A percentile compares a stretch with the other conserved stretches of the same genome.
Conservation (phyloP, 2,113 vertebrate genomes). For the Eretmochelys imbricata region DNA sequence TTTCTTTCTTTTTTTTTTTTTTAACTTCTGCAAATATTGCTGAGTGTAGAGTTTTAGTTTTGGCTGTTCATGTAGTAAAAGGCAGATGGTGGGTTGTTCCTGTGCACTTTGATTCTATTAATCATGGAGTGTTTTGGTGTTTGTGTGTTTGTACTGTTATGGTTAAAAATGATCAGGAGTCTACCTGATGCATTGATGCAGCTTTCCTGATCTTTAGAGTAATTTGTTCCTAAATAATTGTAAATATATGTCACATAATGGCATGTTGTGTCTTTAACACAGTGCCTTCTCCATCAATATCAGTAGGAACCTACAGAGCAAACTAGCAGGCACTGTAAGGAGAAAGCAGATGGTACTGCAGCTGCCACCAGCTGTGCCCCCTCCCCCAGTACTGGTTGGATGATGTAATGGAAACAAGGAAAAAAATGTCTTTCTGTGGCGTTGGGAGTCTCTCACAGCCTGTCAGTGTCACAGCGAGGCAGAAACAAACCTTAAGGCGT, state of each 20-base stretch:
- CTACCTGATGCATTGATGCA: slow-evolving; percentile 8
- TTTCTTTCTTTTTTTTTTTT: no score
- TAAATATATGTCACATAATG: slow-evolving; percentile 47
- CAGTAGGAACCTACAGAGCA: slow-evolving; percentile 82
- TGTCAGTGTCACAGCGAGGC: slow-evolving; percentile 83
- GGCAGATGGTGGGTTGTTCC: slow-evolving; percentile 38
- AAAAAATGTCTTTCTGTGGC: slow-evolving; percentile 80
- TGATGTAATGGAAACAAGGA: slow-evolving; percentile 92
- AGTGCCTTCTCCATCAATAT: slow-evolving; percentile 50
- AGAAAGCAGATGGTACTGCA: slow-evolving; percentile 90
- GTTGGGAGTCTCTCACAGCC: slow-evolving; percentile 80
- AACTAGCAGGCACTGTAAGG: slow-evolving; percentile 84
- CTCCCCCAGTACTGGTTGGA: slow-evolving; percentile 76
- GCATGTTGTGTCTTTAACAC: slow-evolving; percentile 66
- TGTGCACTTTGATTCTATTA: background rate
- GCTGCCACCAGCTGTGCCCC: slow-evolving; percentile 93
- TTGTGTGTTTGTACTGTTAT: slow-evolving; percentile 4
- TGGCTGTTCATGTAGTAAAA: slow-evolving; percentile 35
- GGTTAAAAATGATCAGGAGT: slow-evolving; percentile 29
- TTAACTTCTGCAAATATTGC: background rate
- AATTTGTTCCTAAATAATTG: slow-evolving; percentile 62
- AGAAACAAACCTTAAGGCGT: slow-evolving; percentile 78
- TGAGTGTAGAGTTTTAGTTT: background rate
- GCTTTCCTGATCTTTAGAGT: slow-evolving; percentile 39
- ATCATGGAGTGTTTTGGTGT: slow-evolving; percentile 26